Percentiles rank a stretch among this genome's conserved stretches.
Conservation (phyloP, 2,888 invertebrate species). For the Dione vanillae region DNA sequence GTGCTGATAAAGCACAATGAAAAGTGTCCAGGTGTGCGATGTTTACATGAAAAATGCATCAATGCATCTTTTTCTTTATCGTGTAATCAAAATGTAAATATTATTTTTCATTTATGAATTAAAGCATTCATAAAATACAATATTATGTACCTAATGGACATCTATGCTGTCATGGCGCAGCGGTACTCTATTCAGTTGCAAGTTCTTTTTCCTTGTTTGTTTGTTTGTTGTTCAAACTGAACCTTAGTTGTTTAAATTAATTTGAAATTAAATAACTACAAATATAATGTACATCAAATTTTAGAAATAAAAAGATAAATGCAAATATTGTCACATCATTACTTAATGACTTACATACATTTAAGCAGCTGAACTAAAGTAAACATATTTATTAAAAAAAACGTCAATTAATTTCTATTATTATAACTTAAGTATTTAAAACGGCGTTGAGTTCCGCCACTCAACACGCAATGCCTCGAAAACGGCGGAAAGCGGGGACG, state of each 20-base stretch:
- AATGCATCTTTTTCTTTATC: no score
- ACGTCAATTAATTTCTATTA: not conserved
- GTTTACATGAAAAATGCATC: not conserved
- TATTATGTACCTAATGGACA: not conserved
- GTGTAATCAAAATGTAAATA: slow-evolving; percentile 12
- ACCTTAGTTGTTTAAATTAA: not conserved
- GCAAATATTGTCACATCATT: not conserved
- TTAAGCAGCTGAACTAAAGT: no score
- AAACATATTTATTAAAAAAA: no score
- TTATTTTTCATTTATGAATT: not conserved
- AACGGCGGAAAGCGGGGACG: no score
- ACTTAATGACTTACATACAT: not conserved
- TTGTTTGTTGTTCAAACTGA: not conserved
- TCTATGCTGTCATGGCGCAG: no score
- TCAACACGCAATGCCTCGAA: no score
- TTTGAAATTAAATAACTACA: not conserved
- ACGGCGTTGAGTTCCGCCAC: no score
- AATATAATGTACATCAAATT: not conserved
- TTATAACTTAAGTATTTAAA: no score
- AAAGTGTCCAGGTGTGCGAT: slow-evolving; percentile 4
- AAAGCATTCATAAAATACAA: not conserved
- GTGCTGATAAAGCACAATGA: slow-evolving; percentile 12
- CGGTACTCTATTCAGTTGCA: no score
- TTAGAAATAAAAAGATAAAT: not conserved
- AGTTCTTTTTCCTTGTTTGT: no score